Evolutionary conservation across 2,797 vertebrate species (phyloP), one percentile per base, ranked within the genome.

Genomic region (Acanthurus leucopareius): DNA sequence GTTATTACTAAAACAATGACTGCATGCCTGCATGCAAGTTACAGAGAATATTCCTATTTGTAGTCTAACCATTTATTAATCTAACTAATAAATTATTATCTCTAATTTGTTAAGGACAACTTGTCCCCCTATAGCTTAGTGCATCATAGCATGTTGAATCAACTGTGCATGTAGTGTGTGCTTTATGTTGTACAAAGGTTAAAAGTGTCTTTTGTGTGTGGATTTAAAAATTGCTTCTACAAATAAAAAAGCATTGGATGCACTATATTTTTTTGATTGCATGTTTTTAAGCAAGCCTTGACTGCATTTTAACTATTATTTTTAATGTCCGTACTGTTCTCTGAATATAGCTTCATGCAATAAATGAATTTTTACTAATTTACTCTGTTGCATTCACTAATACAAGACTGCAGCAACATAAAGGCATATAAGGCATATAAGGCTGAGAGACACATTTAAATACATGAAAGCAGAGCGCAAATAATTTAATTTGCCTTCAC

Each of bases 31-130:
- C 61, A 32, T 72, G 22, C 16, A 61, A 45, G 59, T 72, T 25
- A 71, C 59, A 56, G 81, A 73, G 81, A 85, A 60, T 53, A 68
- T 63, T 75, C 40, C 20, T 67, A 45, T 82, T 76, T 72, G 60
- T 49, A 73, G 61, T 80, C 42, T 13, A n/a, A 77, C 62, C 25
- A 54, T 42, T 6, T 35, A 42, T 42, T 42, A 42, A 42, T 42
- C 40, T 42, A 42, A 42, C 32, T 35, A 35, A 35, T 35, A 7
- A 35, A 35, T 35, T 35, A 35, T 35, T 35, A 35, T 35, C 32
- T 35, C 32, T 35, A 35, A 35, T 6, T 6, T 35, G 40, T 20
- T 40, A 20, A 68, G 62, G 42, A 79, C 58, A 61, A 56, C 20
- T 0, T n/a, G 28, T 62, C 4, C 22, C 32, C 49, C n/a, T 61